phyloP scores from a whole-genome alignment of 1,140 invertebrate species.

The Drosophila kanapiae region DNA sequence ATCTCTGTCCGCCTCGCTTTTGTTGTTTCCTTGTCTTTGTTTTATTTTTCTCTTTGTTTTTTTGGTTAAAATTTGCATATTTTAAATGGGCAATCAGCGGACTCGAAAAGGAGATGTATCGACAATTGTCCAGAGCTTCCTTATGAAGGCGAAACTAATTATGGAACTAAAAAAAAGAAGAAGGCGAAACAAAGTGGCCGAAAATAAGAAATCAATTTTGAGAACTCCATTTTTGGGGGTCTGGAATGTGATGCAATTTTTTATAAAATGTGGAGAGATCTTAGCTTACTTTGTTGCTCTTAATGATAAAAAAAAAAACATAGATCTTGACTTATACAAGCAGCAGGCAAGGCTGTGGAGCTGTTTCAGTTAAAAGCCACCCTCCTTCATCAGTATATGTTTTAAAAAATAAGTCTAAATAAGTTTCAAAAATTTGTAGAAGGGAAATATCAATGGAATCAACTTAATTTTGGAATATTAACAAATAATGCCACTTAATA shows the following conservation, averaged over 20 bases:
- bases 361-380: neutral
- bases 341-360: no score
- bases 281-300: no score
- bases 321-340: no score
- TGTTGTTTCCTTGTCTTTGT: slow-evolving; percentile 18
- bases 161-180: neutral
- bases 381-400: neutral
- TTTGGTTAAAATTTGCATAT: slow-evolving; percentile 68
- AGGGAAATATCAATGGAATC: neutral
- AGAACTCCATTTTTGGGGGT: neutral
- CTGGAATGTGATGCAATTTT: slow-evolving; percentile 9
- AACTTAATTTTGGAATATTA: neutral
- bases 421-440: neutral
- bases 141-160: slow-evolving; percentile 62
- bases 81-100: slow-evolving; percentile 67
- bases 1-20: slow-evolving; percentile 41
- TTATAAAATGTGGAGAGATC: neutral
- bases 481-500: neutral
- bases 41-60: slow-evolving; percentile 7
- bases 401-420: neutral
- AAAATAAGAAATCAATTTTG: slow-evolving; percentile 10
- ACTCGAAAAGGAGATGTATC: slow-evolving; percentile 47
- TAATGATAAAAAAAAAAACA: neutral
- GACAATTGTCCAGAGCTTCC: slow-evolving; percentile 47
- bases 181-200: neutral